phyloP scores from a whole-genome alignment of 2,797 vertebrate genomes.

The Aphelocoma californica region DNA sequence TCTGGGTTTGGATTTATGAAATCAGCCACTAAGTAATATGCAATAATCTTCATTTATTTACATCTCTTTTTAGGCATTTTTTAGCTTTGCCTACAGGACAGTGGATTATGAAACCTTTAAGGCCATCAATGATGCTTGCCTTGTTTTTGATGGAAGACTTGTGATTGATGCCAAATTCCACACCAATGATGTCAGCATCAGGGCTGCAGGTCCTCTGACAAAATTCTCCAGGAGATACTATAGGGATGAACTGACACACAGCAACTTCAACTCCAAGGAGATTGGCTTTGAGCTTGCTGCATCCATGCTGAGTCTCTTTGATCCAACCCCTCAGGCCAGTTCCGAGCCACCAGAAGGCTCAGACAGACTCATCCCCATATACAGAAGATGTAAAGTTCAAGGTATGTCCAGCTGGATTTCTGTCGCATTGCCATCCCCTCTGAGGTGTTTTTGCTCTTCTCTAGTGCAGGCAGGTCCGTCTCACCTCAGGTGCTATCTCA shows the following conservation, averaged over 20 bases:
- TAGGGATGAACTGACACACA: constrained; percentile 81
- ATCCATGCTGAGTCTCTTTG: constrained; percentile 81
- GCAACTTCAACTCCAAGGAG: constrained; percentile 85
- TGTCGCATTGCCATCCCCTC: neutral
- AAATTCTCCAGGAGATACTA: constrained; percentile 85
- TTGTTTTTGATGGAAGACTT: constrained; percentile 87
- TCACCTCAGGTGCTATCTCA: neutral
- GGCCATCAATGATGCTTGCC: constrained; percentile 81
- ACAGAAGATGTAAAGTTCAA: constrained; percentile 83
- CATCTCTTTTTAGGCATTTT: constrained; percentile 79
- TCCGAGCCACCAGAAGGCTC: constrained; percentile 21
- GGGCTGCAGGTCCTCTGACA: constrained; percentile 87
- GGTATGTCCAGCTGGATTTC: constrained; percentile 70
- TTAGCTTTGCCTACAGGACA: constrained; percentile 81
- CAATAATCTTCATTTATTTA: neutral
- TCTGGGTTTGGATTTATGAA: neutral
- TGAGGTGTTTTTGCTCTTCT: neutral
- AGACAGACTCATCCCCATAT: constrained; percentile 80
- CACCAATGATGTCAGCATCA: constrained; percentile 83
- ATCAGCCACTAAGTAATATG: neutral
- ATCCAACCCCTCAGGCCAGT: constrained; percentile 74
- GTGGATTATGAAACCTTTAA: constrained; percentile 85
- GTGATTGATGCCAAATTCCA: constrained; percentile 83
- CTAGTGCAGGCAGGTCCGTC: neutral
- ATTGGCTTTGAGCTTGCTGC: constrained; percentile 86